phyloP scores from a whole-genome alignment of 2,888 invertebrate species.

The Caenorhabditis doughertyi region DNA sequence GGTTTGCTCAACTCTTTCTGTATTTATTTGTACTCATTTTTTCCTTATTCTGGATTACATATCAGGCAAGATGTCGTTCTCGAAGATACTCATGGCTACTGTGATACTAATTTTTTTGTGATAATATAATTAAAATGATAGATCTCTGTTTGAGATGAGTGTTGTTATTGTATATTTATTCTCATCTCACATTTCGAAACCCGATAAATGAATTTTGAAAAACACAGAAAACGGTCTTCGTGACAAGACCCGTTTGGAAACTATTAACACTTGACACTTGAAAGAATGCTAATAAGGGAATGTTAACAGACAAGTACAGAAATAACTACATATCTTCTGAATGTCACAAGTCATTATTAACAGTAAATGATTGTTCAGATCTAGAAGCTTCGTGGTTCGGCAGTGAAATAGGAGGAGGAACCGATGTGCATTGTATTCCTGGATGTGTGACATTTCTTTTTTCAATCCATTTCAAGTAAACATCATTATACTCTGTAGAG shows the following conservation, averaged over 20 bases:
- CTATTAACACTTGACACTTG: background rate
- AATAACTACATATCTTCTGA: too few species aligned
- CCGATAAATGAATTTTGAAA: constrained; percentile 41
- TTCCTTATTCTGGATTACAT: constrained; percentile 47
- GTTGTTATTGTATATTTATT: constrained; percentile 21
- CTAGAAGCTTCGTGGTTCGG: background rate
- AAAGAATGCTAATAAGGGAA: too few species aligned
- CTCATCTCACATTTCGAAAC: constrained; percentile 16
- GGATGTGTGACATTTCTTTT: constrained; percentile 61
- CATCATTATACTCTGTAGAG: constrained; percentile 71
- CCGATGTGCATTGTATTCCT: constrained; percentile 48
- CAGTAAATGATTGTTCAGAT: background rate
- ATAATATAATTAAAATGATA: constrained; percentile 5
- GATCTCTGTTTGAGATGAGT: constrained; percentile 2
- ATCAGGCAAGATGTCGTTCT: constrained; percentile 40
- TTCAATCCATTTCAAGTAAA: constrained; percentile 74
- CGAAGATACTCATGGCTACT: constrained; percentile 52
- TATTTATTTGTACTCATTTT: constrained; percentile 50
- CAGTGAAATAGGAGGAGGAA: constrained; percentile 41
- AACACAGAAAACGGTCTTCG: constrained; percentile 21
- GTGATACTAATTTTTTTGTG: constrained; percentile 19
- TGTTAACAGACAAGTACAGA: background rate
- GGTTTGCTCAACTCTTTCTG: constrained; percentile 63
- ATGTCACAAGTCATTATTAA: too few species aligned
- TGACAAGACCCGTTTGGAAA: constrained; percentile 30